Evolutionary conservation across 2,113 vertebrate genomes (phyloP), one percentile per base, ranked within the genome.

Genomic region (Apaloderma vittatum): DNA sequence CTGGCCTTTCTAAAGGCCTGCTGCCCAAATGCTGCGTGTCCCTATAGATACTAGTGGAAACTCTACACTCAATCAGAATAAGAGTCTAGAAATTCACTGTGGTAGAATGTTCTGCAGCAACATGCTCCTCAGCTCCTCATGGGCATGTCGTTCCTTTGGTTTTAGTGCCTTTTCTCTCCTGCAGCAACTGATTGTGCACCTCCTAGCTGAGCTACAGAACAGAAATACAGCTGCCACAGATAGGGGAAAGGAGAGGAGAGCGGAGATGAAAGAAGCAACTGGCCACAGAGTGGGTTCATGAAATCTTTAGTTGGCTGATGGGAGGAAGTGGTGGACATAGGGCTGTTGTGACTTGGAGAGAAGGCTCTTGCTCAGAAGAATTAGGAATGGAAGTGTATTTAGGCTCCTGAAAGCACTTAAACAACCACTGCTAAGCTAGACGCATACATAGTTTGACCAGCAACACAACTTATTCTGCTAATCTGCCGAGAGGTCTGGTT

Each of bases 1-100:
- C 51, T 68, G 49, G 77, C 29, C 71, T 52, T 37, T 29, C 58
- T 46, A 27, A 81, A 70, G 27, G 74, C 76, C 88, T 80, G 58
- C 88, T 80, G 54, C 24, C 85, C 58, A 63, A 90, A 76, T 4
- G 49, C 80, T 79, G 29, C 71, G 43, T 9, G 67, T 45, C 62
- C 45, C 48, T 61, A 65, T 51, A 71, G 71, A 65, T 0, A 86
- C 55, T 37, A 81, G n/a, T 12, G 40, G 93, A 93, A 95, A 90
- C n/a, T 54, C 63, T 85, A 92, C 36, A 32, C 88, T 87, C 43
- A 45, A 68, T 32, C n/a, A 61, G 74, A 76, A 65, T 0, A 3
- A 55, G 37, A 68, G 29, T 15, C 72, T 49, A 36, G 15, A 57
- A 88, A 49, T n/a, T 57, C 43, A 67, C 32, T 0, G 0, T 4